A percentile compares a stretch with the other conserved stretches of the same genome.
These are phyloP conservation scores for Pimpla rufipes DNA, from an alignment of 2,888 invertebrate genomes.

Conservation along the genomic window DNA sequence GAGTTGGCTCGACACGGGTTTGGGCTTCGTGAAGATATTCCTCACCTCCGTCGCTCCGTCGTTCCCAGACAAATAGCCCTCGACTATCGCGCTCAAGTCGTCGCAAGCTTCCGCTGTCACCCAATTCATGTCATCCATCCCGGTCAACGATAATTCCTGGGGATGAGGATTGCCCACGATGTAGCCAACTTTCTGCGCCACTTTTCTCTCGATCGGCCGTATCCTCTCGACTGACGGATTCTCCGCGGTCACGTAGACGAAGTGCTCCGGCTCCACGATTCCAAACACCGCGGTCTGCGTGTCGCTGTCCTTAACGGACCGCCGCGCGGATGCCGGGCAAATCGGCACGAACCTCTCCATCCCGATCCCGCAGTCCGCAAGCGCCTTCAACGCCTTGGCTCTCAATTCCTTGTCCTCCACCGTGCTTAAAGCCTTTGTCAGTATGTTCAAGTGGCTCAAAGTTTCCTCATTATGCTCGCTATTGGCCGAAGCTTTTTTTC, in stretches of 20 bases:
- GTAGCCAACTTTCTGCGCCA: neutral
- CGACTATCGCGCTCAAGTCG: conserved; percentile 38
- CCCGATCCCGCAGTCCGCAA: conserved; percentile 79
- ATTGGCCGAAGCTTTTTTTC: neutral
- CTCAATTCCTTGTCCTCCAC: conserved; percentile 76
- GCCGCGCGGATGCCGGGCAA: conserved; percentile 48
- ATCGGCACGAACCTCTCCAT: conserved; percentile 74
- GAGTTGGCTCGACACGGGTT: conserved; percentile 57
- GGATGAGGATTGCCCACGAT: conserved; percentile 37
- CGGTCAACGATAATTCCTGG: conserved; percentile 31
- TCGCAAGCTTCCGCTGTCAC: neutral
- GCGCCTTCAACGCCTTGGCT: conserved; percentile 78
- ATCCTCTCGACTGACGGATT: conserved; percentile 33
- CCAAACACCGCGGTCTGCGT: conserved; percentile 79
- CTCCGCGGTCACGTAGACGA: conserved; percentile 46
- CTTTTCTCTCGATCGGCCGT: conserved; percentile 30
- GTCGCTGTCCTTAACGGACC: conserved; percentile 73
- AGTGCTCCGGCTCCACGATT: conserved; percentile 62
- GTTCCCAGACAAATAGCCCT: conserved; percentile 20
- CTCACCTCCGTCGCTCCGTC: conserved; percentile 65
- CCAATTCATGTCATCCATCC: neutral
- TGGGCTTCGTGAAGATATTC: conserved; percentile 67
- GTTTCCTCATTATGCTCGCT: conserved; percentile 52
- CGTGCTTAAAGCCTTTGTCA: conserved; percentile 78
- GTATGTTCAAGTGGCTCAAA: conserved; percentile 72